Evolutionary conservation across 2,113 vertebrate genomes (phyloP), one percentile per base, ranked within the genome.

Genomic region (Cyphotilapia sp.): DNA sequence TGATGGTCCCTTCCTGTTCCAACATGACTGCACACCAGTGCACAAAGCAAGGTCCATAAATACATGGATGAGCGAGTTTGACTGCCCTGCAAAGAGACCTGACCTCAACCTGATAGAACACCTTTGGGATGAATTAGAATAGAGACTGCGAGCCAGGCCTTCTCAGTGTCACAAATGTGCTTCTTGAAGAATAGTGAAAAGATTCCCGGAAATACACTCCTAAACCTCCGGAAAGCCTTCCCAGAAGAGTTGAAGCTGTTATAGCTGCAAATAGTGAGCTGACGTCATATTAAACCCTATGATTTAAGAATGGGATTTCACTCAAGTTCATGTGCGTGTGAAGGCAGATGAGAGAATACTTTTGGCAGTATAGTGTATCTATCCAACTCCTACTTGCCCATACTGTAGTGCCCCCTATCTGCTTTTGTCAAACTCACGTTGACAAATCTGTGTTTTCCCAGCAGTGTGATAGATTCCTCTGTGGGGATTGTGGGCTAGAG

Each of bases 401-500:
- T 56, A 49, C 71, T n/a, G 54, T n/a, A 47, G 17, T 63, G 22
- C 31, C 29, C n/a, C 59, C 38, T n/a, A 13, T 78, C 56, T 86
- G 9, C 40, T 63, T 9, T 53, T 66, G 35, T 71, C 13, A 40
- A 51, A 74, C 76, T 59, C 16, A 38, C 40, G 80, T 53, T 83
- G 89, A 91, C 83, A 66, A 84, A 85, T 59, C 80, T 1, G 8
- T 91, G 92, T 92, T 93, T 93, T 93, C 49, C 76, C 92, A 88
- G 74, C 53, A 88, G 86, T 87, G 56, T 93, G 94, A 89, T 87
- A 88, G 74, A 93, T 94, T 92, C 86, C 82, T 93, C 71, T 57
- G 61, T 87, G 87, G 91, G 91, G 89, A 81, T 89, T 92, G 90
- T 5, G 94, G 91, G 45, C 89, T 93, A 57, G 83, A 89, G 89